A percentile compares a stretch with the other conserved stretches of the same genome.
These are phyloP conservation scores for Epinephelus cyanopodus DNA, from an alignment of 2,113 vertebrate genomes.

Conservation along the genomic window DNA sequence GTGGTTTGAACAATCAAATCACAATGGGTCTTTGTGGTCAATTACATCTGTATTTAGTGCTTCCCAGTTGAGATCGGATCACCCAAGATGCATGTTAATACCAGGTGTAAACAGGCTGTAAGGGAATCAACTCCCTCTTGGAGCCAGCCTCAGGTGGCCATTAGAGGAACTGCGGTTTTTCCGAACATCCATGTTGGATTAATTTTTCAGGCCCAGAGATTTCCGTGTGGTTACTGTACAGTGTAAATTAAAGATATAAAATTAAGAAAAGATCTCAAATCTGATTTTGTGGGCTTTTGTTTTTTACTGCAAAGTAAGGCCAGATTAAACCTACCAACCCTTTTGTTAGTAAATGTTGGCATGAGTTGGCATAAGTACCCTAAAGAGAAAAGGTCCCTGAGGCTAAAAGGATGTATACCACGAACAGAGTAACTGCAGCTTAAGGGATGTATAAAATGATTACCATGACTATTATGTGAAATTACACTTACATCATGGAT, in stretches of 20 bases:
- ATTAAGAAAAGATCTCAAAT: not conserved
- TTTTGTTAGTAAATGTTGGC: not conserved
- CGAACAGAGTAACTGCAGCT: not conserved
- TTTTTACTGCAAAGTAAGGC: not conserved
- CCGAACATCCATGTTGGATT: too few relatives aligned
- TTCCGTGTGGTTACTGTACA: too few relatives aligned
- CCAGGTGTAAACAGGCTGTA: too few relatives aligned
- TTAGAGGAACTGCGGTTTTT: too few relatives aligned
- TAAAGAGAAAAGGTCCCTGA: not conserved
- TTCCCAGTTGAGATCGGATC: too few relatives aligned
- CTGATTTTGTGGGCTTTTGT: not conserved
- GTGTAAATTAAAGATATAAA: not conserved
- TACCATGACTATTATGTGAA: slow-evolving; percentile 54
- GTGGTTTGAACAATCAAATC: too few relatives aligned
- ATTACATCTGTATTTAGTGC: too few relatives aligned
- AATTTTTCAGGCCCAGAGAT: too few relatives aligned
- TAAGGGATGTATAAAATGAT: slow-evolving; percentile 51
- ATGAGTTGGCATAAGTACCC: not conserved
- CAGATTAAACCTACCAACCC: not conserved
- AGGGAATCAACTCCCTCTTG: too few relatives aligned
- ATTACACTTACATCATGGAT: slow-evolving; percentile 51
- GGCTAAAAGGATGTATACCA: slow-evolving; percentile 14
- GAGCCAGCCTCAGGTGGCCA: too few relatives aligned
- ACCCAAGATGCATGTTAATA: too few relatives aligned
- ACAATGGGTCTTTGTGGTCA: too few relatives aligned